Evolutionary conservation across 2,113 vertebrate species (phyloP).

Genomic region (Centrocercus urophasianus): DNA sequence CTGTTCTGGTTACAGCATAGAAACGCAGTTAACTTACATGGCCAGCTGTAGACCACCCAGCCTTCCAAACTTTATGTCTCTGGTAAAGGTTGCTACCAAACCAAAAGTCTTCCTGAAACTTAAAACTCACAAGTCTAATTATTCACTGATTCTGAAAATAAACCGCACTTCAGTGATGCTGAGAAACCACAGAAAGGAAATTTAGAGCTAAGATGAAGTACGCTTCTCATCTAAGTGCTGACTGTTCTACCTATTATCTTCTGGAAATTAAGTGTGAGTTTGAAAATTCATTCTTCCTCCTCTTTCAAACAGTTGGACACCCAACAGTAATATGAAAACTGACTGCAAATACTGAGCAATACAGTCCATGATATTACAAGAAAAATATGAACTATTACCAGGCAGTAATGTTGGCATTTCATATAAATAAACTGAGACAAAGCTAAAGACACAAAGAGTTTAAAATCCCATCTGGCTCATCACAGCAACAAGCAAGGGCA

Average conservation of each 20-base stretch:
- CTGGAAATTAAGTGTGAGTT: background rate
- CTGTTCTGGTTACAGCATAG: background rate
- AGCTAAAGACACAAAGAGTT: background rate
- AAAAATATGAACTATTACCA: background rate
- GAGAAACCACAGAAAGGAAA: background rate
- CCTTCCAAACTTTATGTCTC: background rate
- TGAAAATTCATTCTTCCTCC: background rate
- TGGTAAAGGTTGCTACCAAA: background rate
- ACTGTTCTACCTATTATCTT: background rate
- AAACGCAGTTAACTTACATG: background rate
- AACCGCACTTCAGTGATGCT: background rate
- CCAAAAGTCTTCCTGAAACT: background rate
- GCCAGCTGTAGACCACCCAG: background rate
- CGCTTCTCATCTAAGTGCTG: background rate
- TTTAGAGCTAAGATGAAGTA: background rate
- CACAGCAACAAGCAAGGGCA: background rate
- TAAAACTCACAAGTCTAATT: background rate
- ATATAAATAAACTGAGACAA: background rate
- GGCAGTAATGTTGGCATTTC: background rate
- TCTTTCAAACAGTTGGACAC: background rate
- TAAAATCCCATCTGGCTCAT: background rate
- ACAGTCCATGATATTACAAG: background rate
- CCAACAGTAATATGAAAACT: background rate
- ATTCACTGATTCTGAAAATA: background rate
- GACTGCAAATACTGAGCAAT: background rate